Conservation (phyloP, 2,113 vertebrate genomes). For the Macquaria ambigua region DNA sequence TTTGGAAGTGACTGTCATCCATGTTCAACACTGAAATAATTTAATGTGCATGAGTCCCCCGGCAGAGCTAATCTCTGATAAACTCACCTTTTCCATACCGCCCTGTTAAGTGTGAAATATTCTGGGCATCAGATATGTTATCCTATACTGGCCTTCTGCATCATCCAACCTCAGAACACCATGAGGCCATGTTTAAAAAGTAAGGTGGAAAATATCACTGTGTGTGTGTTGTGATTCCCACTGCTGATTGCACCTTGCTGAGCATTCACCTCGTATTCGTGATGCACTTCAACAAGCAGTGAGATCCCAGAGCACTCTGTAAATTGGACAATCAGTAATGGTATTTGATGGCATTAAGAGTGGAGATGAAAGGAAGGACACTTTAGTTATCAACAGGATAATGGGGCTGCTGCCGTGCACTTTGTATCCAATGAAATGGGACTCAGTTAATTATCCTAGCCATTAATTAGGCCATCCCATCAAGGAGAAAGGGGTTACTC, state of each 20-base stretch:
- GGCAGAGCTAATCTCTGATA: conserved; percentile 57
- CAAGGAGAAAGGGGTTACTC: conserved; percentile 75
- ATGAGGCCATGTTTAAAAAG: conserved; percentile 11
- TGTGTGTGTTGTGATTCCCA: conserved; percentile 20
- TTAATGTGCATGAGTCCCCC: conserved; percentile 32
- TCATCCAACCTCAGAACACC: conserved; percentile 12
- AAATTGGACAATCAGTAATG: conserved; percentile 84
- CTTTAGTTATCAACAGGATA: conserved; percentile 76
- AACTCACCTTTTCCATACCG: conserved; percentile 29
- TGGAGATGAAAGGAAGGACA: conserved; percentile 81
- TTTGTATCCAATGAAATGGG: conserved; percentile 77
- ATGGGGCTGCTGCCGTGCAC: conserved; percentile 74
- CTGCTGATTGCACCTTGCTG: conserved; percentile 48
- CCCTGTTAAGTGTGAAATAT: conserved; percentile 36
- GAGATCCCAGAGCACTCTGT: conserved; percentile 72
- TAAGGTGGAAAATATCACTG: conserved; percentile 29
- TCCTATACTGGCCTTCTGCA: conserved; percentile 20
- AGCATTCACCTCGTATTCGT: conserved; percentile 62
- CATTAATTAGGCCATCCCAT: conserved; percentile 80
- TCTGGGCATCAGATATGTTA: conserved; percentile 36
- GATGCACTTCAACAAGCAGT: conserved; percentile 63
- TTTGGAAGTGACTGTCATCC: conserved; percentile 11
- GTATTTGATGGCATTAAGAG: conserved; percentile 82
- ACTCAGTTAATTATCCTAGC: conserved; percentile 79
- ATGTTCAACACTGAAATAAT: conserved; percentile 47